phyloP scores from a whole-genome alignment of 2,797 vertebrate genomes.

The Hydrolagus colliei region DNA sequence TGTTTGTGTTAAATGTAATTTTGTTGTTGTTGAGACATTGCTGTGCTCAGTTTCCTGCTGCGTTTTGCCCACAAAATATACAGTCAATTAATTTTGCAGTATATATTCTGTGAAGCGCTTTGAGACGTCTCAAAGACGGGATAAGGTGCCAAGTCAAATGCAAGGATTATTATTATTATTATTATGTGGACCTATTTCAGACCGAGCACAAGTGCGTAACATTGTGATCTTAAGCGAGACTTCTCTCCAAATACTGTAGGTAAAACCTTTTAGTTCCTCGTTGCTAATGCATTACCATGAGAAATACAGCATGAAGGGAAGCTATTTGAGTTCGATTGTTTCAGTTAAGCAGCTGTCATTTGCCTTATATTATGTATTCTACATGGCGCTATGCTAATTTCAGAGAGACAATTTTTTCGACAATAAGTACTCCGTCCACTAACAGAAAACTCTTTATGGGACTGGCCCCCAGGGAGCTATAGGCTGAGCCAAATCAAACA shows the following conservation, averaged over 20 bases:
- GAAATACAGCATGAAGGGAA: slow-evolving; percentile 63
- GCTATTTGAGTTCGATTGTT: slow-evolving; percentile 69
- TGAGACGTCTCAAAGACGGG: too few species aligned
- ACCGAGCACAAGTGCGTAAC: not conserved
- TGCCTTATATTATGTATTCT: slow-evolving; percentile 77
- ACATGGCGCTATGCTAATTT: slow-evolving; percentile 85
- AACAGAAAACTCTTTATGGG: slow-evolving; percentile 94
- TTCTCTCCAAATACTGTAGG: slow-evolving; percentile 12
- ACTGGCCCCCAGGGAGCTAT: slow-evolving; percentile 75
- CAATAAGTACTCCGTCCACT: slow-evolving; percentile 84
- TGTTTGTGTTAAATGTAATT: too few species aligned
- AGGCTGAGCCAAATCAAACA: slow-evolving; percentile 89
- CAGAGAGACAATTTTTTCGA: slow-evolving; percentile 83
- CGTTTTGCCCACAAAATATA: too few species aligned
- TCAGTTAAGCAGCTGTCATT: slow-evolving; percentile 80
- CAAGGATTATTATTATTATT: not conserved
- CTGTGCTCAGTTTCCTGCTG: too few species aligned
- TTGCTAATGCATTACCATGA: slow-evolving; percentile 66
- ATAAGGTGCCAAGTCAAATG: too few species aligned
- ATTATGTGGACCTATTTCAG: not conserved
- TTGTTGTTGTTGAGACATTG: too few species aligned
- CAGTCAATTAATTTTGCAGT: too few species aligned
- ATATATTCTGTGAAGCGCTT: too few species aligned
- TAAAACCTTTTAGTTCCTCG: slow-evolving; percentile 4
- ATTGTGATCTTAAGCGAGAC: not conserved